Conservation (phyloP, 1,140 invertebrate species). For the Araneus ventricosus region DNA sequence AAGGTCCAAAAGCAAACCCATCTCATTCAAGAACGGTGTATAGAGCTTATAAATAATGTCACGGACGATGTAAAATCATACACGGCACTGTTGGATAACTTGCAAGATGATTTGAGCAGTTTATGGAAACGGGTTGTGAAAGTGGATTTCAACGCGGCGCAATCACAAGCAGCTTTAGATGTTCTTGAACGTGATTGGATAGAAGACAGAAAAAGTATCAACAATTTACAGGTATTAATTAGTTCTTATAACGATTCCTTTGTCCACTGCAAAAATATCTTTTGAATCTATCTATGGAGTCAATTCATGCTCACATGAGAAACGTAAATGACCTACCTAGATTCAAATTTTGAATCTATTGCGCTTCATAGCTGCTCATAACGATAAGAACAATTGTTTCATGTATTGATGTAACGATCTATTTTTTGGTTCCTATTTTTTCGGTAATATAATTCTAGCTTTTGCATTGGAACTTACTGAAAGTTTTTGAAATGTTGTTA, state of each 20-base stretch:
- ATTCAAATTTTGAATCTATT: too few relatives aligned
- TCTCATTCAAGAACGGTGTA: not conserved
- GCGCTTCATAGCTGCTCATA: too few relatives aligned
- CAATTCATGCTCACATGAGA: too few relatives aligned
- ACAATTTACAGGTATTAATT: conserved; percentile 55
- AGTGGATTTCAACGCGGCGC: conserved; percentile 58
- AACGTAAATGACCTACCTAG: too few relatives aligned
- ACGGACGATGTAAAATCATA: conserved; percentile 16
- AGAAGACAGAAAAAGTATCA: conserved; percentile 42
- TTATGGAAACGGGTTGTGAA: conserved; percentile 68
- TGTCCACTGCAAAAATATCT: too few relatives aligned
- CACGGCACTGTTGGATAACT: not conserved
- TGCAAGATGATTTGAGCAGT: conserved; percentile 20
- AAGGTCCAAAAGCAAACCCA: conserved; percentile 1
- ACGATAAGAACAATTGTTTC: too few relatives aligned
- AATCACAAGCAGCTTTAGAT: conserved; percentile 52
- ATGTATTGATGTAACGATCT: too few relatives aligned
- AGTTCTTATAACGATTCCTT: not conserved
- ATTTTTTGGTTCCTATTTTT: too few relatives aligned
- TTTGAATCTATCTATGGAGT: too few relatives aligned
- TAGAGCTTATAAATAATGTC: not conserved
- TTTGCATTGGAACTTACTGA: too few relatives aligned
- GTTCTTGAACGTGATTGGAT: conserved; percentile 38
- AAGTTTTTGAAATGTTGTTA: too few relatives aligned
- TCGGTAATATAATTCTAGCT: too few relatives aligned